phyloP scores from a whole-genome alignment of 2,797 vertebrate species.

The Oophaga sylvatica region DNA sequence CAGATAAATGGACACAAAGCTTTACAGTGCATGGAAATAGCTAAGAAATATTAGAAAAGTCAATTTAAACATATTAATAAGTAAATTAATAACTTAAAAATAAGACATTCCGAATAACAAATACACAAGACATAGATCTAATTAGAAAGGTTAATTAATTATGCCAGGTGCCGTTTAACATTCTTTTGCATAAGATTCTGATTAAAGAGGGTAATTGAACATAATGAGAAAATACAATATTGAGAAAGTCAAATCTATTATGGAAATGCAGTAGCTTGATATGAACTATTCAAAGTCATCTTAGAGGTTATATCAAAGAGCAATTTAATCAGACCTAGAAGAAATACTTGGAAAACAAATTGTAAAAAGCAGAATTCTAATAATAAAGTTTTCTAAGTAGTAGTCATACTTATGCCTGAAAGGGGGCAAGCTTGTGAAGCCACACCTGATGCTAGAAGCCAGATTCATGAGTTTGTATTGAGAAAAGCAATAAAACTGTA shows the following conservation, averaged over 20 bases:
- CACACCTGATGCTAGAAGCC: not conserved
- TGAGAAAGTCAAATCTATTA: constrained; percentile 16
- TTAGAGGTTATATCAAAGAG: not conserved
- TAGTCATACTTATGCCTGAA: not conserved
- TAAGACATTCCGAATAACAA: not conserved
- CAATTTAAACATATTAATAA: not conserved
- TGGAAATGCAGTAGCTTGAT: not conserved
- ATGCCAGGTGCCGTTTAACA: not conserved
- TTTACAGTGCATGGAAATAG: not conserved
- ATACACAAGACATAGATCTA: not conserved
- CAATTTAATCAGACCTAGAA: not conserved
- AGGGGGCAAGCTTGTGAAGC: not conserved
- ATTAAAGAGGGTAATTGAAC: constrained; percentile 15
- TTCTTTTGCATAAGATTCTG: constrained; percentile 7
- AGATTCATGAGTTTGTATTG: not conserved
- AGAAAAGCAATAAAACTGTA: not conserved
- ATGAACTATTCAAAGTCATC: not conserved
- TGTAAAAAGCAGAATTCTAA: not conserved
- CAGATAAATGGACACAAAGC: too few relatives aligned
- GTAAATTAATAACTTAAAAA: not conserved
- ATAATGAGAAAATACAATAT: constrained; percentile 18
- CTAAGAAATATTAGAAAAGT: not conserved
- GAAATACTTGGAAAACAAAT: not conserved
- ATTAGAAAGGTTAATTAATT: constrained; percentile 3
- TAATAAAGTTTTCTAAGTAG: not conserved